Base-by-base conservation (phyloP, 1,140 invertebrate species). In the Asobara japonica region DNA sequence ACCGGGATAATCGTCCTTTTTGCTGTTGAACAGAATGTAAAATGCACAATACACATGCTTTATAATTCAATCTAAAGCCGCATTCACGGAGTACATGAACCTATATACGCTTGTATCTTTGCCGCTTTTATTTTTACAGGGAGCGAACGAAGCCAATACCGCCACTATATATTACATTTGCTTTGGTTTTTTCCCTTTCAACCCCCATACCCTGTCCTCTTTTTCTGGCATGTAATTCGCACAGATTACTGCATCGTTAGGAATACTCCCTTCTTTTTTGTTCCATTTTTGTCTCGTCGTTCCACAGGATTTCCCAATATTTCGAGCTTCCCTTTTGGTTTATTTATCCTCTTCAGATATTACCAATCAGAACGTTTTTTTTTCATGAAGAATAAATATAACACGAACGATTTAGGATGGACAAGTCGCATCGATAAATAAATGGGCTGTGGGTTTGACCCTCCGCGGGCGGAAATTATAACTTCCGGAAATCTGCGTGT, bases 21-120 rank as follows among this genome's bases (percentile, higher is more conserved):
- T 30, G 31, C 66, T 33, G 29, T 31, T 60, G 18, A 56, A 56
- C 22, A 56, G 51, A 16, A 7, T 25, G 25, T 25, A 56, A 10
- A 56, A 27, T 56, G 13, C 25, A n/a, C n/a, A n/a, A 13, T 56
- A 51, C 25, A 36, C 29, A 29, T 20, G 48, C 31, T 69, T 69
- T 69, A 36, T 48, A 69, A 69, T 69, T 69, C 66, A 69, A 69
- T 69, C 66, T 69, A 48, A 30, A 60, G 48, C 18, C 48, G 60
- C 48, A 69, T 51, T 38, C 41, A 36, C 64, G 18, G 33, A 65
- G 18, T 36, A 18, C 62, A 33, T 31, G 64, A 13, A 8, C 20
- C 25, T 48, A 30, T 22, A 18, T 56, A 31, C n/a, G 27, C 8
- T 68, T 68, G 27, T n/a, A 18, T 20, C 56, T 31, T 68, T 51